Percentiles rank a stretch among this genome's conserved stretches.
Conservation (phyloP, 2,797 vertebrate species). For the Channallabes apus region DNA sequence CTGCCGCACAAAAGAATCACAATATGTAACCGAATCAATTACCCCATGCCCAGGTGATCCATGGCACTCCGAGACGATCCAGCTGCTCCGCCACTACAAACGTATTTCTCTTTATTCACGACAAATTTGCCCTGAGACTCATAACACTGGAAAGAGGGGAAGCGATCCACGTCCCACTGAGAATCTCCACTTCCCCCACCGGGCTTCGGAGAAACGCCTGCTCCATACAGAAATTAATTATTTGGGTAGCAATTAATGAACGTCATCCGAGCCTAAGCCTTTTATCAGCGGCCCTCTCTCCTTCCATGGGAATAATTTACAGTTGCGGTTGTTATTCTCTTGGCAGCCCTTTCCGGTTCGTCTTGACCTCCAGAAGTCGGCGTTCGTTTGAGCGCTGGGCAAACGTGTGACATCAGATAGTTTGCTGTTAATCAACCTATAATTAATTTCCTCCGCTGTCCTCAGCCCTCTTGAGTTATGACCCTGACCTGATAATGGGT, state of each 20-base stretch:
- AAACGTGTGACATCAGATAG: slow-evolving; percentile 56
- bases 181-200: slow-evolving; percentile 50
- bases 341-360: slow-evolving; percentile 62
- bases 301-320: slow-evolving; percentile 60
- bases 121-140: slow-evolving; percentile 30
- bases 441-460: slow-evolving; percentile 63
- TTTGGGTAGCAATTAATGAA: slow-evolving; percentile 65
- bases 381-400: slow-evolving; percentile 42
- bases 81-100: slow-evolving; percentile 3
- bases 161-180: slow-evolving; percentile 51
- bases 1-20: too few relatives aligned
- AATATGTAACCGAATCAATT: too few relatives aligned
- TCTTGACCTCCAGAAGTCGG: slow-evolving; percentile 64
- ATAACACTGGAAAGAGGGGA: slow-evolving; percentile 38
- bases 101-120: neutral
- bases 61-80: neutral
- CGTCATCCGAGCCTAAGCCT: slow-evolving; percentile 58
- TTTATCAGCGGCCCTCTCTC: slow-evolving; percentile 58
- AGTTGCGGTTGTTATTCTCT: slow-evolving; percentile 58
- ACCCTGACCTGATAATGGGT: slow-evolving; percentile 57
- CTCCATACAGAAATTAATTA: slow-evolving; percentile 64
- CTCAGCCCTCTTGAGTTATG: slow-evolving; percentile 59
- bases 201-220: slow-evolving; percentile 57
- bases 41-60: slow-evolving; percentile 23
- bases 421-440: slow-evolving; percentile 61